Base-by-base conservation (phyloP, 2,113 vertebrate genomes). In the Trematomus loennbergii region DNA sequence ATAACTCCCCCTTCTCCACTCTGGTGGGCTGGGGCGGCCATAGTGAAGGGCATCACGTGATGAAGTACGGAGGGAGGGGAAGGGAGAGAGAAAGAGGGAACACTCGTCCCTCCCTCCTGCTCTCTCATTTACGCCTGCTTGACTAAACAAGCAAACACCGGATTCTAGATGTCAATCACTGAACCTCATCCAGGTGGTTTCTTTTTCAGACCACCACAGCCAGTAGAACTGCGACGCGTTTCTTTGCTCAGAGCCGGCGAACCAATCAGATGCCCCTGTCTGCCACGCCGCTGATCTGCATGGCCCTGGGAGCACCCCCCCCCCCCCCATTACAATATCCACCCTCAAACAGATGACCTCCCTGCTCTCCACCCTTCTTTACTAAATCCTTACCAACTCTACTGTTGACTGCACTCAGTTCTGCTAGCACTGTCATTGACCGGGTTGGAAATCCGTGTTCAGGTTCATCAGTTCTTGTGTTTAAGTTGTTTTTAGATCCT, bases 141-240 rank as follows among this genome's bases (percentile, higher is more conserved):
- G 92, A 94, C 89, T 91, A 40, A 94, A 96, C 93, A 75, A 43
- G 67, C 78, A 86, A 93, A 94, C 95, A 95, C 94, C 93, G 95
- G 97, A 97, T 96, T 97, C 94, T 96, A 97, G 96, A 97, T 96
- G 96, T 97, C 96, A 95, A 95, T 96, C 96, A 96, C 96, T 96
- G 96, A 95, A 46, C 86, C 87, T 84, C 88, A 80, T 92, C 93
- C 83, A 94, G 83, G 90, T 87, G 86, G 92, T 89, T 95, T 40
- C 36, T 40, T 40, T 94, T 93, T 91, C 88, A 88, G 73, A 75
- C 86, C 81, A 79, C 91, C 90, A 90, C 94, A 95, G 93, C 93
- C 93, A 91, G 87, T 92, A 94, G 94, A 96, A 91, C 82, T 93
- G 94, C 93, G 75, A 88, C 50, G 88, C 89, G 85, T 93, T 94